Evolutionary conservation across 2,113 vertebrate species (phyloP).

Genomic region (Xyliphius kryptos): DNA sequence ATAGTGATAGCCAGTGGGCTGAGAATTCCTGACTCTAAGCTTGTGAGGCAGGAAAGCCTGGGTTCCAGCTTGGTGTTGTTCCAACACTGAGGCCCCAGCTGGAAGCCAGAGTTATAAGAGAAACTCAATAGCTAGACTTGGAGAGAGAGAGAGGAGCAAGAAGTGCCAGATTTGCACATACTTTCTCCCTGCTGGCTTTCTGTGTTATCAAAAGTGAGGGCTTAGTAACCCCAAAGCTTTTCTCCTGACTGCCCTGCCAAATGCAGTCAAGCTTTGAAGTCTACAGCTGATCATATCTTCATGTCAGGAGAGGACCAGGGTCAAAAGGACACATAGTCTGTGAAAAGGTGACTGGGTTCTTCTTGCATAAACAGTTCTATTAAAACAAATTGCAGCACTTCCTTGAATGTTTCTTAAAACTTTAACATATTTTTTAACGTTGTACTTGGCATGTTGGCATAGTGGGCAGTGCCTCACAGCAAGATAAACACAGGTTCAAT

Average conservation of each 20-base stretch:
- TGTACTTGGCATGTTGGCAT: too few species aligned
- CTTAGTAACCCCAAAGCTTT: slow-evolving; percentile 36
- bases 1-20: slow-evolving; percentile 1
- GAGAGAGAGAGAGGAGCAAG: slow-evolving; percentile 14
- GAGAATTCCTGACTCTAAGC: slow-evolving; percentile 22
- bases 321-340: slow-evolving; percentile 30
- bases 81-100: slow-evolving; percentile 36
- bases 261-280: slow-evolving; percentile 33
- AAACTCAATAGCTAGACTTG: slow-evolving; percentile 28
- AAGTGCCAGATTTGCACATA: slow-evolving; percentile 36
- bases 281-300: slow-evolving; percentile 23
- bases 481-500: too few species aligned
- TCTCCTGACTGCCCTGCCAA: slow-evolving; percentile 33
- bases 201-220: slow-evolving; percentile 31
- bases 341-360: slow-evolving; percentile 33
- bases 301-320: slow-evolving; percentile 2
- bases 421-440: too few species aligned
- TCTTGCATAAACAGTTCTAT: background rate
- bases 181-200: slow-evolving; percentile 21
- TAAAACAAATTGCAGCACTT: background rate
- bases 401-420: too few species aligned
- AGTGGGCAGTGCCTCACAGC: too few species aligned
- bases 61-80: slow-evolving; percentile 25
- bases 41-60: slow-evolving; percentile 17
- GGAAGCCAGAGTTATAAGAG: slow-evolving; percentile 28